Evolutionary conservation across 2,888 invertebrate species (phyloP).

Genomic region (Tortrix viridana): DNA sequence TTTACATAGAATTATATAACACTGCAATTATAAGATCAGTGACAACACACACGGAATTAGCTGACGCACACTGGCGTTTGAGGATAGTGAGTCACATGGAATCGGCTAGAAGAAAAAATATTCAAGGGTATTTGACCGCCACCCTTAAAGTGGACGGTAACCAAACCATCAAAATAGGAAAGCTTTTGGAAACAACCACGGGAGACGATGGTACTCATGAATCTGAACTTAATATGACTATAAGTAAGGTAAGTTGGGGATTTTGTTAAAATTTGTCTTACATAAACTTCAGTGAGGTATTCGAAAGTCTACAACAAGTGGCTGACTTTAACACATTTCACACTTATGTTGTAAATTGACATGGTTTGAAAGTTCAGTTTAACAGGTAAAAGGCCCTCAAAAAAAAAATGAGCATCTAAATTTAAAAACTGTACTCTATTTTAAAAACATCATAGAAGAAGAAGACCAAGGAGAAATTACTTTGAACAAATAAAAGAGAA

Average conservation of each 20-base stretch:
- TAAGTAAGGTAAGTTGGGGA: conserved; percentile 60
- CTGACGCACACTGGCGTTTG: conserved; percentile 59
- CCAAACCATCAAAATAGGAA: conserved; percentile 58
- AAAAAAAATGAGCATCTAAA: too few relatives aligned
- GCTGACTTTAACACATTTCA: too few relatives aligned
- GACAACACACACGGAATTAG: conserved; percentile 67
- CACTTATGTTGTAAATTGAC: too few relatives aligned
- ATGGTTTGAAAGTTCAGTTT: too few relatives aligned
- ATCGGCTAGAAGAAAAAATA: conserved; percentile 48
- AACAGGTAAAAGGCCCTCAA: too few relatives aligned
- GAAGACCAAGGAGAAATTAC: too few relatives aligned
- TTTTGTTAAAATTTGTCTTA: too few relatives aligned
- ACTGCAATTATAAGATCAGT: conserved; percentile 86
- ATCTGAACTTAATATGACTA: conserved; percentile 57
- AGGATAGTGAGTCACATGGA: conserved; percentile 63
- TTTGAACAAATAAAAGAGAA: too few relatives aligned
- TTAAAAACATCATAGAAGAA: too few relatives aligned
- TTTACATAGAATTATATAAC: conserved; percentile 86
- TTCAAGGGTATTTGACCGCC: conserved; percentile 61
- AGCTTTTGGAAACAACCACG: conserved; percentile 49
- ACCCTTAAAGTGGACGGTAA: conserved; percentile 59
- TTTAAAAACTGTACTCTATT: too few relatives aligned
- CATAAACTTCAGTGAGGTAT: too few relatives aligned
- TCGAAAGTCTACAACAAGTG: too few relatives aligned
- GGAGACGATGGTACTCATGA: conserved; percentile 60